phyloP scores from a whole-genome alignment of 2,888 invertebrate genomes.

The Cremastobaeus sp. region DNA sequence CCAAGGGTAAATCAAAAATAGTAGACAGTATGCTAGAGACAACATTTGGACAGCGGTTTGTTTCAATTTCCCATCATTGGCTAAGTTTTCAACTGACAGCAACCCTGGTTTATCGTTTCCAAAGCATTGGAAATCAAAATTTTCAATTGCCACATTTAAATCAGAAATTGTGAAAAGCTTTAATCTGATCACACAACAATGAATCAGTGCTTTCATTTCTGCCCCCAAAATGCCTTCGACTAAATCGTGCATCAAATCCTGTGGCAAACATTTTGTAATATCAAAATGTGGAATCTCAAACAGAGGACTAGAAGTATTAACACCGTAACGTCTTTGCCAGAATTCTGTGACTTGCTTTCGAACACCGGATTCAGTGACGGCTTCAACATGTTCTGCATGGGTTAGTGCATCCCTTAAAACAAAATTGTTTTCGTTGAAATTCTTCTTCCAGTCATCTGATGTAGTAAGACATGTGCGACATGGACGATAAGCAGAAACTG shows the following conservation, averaged over 20 bases:
- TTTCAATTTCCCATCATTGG: background rate
- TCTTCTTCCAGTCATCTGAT: conserved; percentile 11
- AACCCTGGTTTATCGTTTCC: conserved; percentile 43
- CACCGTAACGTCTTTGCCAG: conserved; percentile 52
- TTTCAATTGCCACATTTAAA: conserved; percentile 37
- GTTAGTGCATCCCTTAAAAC: background rate
- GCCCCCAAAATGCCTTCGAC: conserved; percentile 30
- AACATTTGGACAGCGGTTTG: conserved; percentile 42
- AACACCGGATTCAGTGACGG: background rate
- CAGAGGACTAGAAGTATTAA: conserved; percentile 45
- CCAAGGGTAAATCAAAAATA: conserved; percentile 7
- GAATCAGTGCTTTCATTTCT: conserved; percentile 1
- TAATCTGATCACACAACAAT: conserved; percentile 29
- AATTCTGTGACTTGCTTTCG: background rate
- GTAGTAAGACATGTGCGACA: conserved; percentile 57
- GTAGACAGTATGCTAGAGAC: conserved; percentile 4
- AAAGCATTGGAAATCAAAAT: conserved; percentile 48
- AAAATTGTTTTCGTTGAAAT: conserved; percentile 20
- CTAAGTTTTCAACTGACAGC: conserved; percentile 9
- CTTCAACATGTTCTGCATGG: conserved; percentile 8
- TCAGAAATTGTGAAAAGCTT: conserved; percentile 29
- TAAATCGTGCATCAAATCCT: conserved; percentile 53
- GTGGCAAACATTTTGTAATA: conserved; percentile 49
- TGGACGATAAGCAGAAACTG: conserved; percentile 58
- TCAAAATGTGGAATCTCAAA: conserved; percentile 15